A percentile compares a stretch with the other conserved stretches of the same genome.
These are phyloP conservation scores for Hapalemur alaotrensis DNA, from an alignment of 2,797 vertebrate genomes.

Conservation along the genomic window DNA sequence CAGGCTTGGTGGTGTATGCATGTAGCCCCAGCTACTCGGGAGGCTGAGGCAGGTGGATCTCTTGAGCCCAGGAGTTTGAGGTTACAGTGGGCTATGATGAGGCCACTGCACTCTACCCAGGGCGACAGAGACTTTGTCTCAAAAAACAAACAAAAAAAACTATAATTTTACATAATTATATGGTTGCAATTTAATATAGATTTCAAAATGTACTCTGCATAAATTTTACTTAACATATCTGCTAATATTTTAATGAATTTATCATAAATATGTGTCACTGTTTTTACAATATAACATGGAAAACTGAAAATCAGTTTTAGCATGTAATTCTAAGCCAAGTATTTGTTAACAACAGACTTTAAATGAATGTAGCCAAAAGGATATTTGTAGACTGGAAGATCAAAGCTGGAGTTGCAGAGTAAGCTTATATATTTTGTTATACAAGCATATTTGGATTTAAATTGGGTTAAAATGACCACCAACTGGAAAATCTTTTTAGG, in stretches of 20 bases:
- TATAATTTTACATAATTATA: background rate
- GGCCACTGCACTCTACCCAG: too few relatives aligned
- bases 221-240: background rate
- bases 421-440: conserved; percentile 37
- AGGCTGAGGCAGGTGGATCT: too few relatives aligned
- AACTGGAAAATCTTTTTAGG: conserved; percentile 61
- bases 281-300: background rate
- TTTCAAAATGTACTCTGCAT: conserved; percentile 1
- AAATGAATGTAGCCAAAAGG: background rate
- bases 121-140: too few relatives aligned
- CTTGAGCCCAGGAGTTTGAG: too few relatives aligned
- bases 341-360: conserved; percentile 33
- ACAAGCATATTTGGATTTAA: conserved; percentile 57
- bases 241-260: background rate
- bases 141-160: too few relatives aligned
- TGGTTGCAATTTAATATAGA: background rate
- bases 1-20: too few relatives aligned
- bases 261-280: background rate
- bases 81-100: too few relatives aligned
- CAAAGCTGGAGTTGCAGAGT: conserved; percentile 2
- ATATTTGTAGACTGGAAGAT: background rate
- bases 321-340: background rate
- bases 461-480: conserved; percentile 34
- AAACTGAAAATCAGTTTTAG: background rate
- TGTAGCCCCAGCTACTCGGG: too few relatives aligned